These are phyloP conservation scores for Pycnonotus jocosus DNA, from an alignment of 2,113 vertebrate species.

Conservation along the genomic window DNA sequence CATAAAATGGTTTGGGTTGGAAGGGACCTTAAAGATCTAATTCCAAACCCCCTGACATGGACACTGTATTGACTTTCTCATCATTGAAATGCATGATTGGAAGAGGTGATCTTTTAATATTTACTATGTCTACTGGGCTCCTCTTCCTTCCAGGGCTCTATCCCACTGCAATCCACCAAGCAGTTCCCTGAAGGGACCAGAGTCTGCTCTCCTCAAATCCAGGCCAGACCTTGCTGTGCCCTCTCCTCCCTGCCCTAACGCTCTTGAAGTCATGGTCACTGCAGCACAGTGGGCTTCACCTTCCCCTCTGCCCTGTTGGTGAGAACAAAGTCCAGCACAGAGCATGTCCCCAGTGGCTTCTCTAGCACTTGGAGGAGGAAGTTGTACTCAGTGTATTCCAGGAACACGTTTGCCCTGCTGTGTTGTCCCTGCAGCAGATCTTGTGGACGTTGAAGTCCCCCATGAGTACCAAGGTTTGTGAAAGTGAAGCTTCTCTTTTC, in stretches of 20 bases:
- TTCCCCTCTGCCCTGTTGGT: neutral
- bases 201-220: neutral
- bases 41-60: neutral
- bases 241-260: neutral
- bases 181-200: neutral
- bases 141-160: neutral
- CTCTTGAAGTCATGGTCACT: neutral
- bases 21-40: neutral
- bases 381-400: neutral
- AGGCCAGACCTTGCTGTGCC: neutral
- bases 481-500: neutral
- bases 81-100: neutral
- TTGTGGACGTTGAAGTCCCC: neutral
- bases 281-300: neutral
- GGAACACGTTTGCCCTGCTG: neutral
- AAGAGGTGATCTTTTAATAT: neutral
- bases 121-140: accelerated
- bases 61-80: neutral
- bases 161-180: neutral
- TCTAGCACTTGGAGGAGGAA: neutral
- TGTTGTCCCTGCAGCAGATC: neutral
- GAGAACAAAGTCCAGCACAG: neutral
- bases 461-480: neutral
- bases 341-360: accelerated
- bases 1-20: neutral